Conservation (phyloP, 1,140 invertebrate species). For the Frieseomelitta varia region DNA sequence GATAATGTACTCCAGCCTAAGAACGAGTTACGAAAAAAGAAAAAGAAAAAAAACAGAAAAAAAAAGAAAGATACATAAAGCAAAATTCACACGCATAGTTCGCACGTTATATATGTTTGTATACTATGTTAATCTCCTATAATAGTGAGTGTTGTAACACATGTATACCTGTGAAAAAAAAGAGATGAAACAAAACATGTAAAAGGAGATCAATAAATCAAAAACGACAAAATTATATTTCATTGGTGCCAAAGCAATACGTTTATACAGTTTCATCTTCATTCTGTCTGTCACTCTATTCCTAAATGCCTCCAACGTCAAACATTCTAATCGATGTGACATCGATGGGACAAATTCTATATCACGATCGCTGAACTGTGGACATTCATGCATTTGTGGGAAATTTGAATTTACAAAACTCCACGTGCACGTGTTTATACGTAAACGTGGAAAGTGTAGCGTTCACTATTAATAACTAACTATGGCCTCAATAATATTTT, state of each 20-base stretch:
- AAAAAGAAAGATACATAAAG: background rate
- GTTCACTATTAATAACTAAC: no score
- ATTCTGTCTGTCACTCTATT: background rate
- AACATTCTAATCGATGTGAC: no score
- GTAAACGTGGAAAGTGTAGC: no score
- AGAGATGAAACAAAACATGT: conserved; percentile 6
- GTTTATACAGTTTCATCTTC: background rate
- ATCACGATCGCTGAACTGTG: background rate
- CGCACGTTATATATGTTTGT: conserved; percentile 72
- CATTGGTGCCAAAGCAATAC: background rate
- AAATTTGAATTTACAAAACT: no score
- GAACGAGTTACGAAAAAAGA: conserved; percentile 16
- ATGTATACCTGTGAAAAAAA: conserved; percentile 50
- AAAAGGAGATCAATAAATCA: conserved; percentile 63
- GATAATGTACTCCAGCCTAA: conserved; percentile 35
- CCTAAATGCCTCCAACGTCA: no score
- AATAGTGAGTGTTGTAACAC: conserved; percentile 50
- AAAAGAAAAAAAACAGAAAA: conserved; percentile 12
- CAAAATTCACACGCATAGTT: conserved; percentile 49
- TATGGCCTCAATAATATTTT: no score
- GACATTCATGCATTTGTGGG: no score
- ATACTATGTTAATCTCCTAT: conserved; percentile 54
- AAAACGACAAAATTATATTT: conserved; percentile 49
- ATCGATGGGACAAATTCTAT: no score
- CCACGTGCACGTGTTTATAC: no score